Conservation (phyloP, 2,888 invertebrate genomes). For the Arge pagana region DNA sequence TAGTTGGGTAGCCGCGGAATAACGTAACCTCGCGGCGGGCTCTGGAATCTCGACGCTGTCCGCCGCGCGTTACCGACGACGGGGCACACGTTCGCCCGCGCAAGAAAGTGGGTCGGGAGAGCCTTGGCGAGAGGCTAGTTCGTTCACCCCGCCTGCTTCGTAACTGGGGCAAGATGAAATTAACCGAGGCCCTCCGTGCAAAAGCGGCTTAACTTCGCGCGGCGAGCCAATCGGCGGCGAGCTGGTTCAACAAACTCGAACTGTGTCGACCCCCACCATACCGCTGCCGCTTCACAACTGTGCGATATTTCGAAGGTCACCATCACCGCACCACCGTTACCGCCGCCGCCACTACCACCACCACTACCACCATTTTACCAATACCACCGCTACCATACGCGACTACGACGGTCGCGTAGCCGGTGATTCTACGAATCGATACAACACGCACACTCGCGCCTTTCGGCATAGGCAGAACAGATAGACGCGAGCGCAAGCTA, state of each 20-base stretch:
- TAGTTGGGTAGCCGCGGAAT: no score
- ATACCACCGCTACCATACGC: not conserved
- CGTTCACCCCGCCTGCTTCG: constrained; percentile 64
- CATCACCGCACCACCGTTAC: constrained; percentile 29
- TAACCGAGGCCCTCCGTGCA: constrained; percentile 56
- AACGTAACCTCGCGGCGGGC: not conserved
- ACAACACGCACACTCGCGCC: no score
- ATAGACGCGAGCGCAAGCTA: no score
- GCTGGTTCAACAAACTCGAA: constrained; percentile 56
- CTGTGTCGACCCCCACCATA: constrained; percentile 45
- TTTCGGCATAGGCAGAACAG: no score
- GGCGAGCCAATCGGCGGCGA: constrained; percentile 51
- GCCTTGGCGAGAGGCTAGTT: constrained; percentile 63
- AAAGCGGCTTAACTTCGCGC: constrained; percentile 23
- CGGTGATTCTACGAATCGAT: no score
- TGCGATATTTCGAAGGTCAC: constrained; percentile 51
- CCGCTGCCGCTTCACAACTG: constrained; percentile 23
- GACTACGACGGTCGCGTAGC: not conserved
- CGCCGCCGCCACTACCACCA: constrained; percentile 4
- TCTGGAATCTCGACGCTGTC: no score
- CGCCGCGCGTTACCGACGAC: no score
- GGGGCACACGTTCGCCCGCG: constrained; percentile 25
- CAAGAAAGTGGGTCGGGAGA: constrained; percentile 54
- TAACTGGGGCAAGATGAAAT: constrained; percentile 71
- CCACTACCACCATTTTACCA: not conserved